These are phyloP conservation scores for Apocrypta bakeri DNA, from an alignment of 1,140 invertebrate species.

Conservation along the genomic window DNA sequence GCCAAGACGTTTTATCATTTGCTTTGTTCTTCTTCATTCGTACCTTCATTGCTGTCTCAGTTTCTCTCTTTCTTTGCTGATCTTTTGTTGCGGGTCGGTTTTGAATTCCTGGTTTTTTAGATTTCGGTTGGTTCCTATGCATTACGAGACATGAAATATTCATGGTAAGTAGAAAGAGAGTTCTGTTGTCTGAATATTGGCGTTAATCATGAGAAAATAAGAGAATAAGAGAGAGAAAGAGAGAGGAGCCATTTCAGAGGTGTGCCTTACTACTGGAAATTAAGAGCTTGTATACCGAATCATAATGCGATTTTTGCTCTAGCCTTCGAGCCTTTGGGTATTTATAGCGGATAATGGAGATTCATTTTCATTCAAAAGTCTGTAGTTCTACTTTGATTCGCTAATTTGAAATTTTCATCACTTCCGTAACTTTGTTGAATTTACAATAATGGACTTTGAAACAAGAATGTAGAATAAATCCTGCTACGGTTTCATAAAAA, in stretches of 20 bases:
- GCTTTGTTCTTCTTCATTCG: slow-evolving; percentile 18
- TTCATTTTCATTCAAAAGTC: background rate
- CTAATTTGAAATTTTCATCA: background rate
- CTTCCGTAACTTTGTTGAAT: background rate
- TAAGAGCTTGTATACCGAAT: background rate
- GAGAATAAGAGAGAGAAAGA: background rate
- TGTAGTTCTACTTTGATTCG: background rate
- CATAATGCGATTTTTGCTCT: background rate
- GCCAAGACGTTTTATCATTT: background rate
- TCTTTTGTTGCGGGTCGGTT: background rate
- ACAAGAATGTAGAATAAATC: no score
- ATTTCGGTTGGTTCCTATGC: background rate
- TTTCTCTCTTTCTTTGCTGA: background rate
- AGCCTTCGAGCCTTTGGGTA: background rate
- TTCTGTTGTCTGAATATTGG: background rate
- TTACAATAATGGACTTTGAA: no score
- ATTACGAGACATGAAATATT: background rate
- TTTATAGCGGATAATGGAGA: background rate
- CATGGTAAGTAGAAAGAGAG: background rate
- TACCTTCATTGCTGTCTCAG: background rate
- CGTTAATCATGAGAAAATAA: background rate
- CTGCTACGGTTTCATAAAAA: no score
- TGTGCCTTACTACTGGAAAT: background rate
- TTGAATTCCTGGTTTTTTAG: background rate
- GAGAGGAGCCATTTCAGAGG: no score